Evolutionary conservation across 2,797 vertebrate genomes (phyloP).

Genomic region (Anniella stebbinsi): DNA sequence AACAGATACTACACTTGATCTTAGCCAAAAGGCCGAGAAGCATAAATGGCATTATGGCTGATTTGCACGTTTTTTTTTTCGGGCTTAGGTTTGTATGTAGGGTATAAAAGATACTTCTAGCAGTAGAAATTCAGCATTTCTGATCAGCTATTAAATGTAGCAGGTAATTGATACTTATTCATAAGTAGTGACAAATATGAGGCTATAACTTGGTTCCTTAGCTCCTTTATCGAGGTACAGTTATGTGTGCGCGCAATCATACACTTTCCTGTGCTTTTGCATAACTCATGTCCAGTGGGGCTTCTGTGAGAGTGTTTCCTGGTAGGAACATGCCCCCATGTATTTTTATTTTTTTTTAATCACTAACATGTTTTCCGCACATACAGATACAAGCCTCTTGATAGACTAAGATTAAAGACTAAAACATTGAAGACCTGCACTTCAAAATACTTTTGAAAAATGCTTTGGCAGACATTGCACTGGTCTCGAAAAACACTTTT

Average conservation of each 20-base stretch:
- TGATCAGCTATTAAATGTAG: neutral
- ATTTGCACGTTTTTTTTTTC: neutral
- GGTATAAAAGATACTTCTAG: slow-evolving; percentile 8
- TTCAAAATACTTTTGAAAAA: slow-evolving; percentile 2
- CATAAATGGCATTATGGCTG: slow-evolving; percentile 43
- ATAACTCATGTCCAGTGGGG: neutral
- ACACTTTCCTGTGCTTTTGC: neutral
- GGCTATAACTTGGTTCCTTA: neutral
- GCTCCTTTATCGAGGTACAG: neutral
- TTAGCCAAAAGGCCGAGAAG: too few relatives aligned
- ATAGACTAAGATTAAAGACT: neutral
- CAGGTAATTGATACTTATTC: neutral
- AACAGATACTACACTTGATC: too few relatives aligned
- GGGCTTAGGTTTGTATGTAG: neutral
- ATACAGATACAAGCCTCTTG: neutral
- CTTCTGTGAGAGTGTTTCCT: neutral
- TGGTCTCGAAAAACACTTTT: neutral
- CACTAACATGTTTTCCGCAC: neutral
- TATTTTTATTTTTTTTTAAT: neutral
- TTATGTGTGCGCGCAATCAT: neutral
- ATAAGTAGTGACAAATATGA: slow-evolving; percentile 10
- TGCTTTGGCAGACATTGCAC: neutral
- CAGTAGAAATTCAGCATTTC: neutral
- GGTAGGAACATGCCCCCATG: neutral
- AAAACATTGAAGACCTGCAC: neutral